Conservation (phyloP, 2,888 invertebrate species). For the Zhuqinia jingwanae region DNA sequence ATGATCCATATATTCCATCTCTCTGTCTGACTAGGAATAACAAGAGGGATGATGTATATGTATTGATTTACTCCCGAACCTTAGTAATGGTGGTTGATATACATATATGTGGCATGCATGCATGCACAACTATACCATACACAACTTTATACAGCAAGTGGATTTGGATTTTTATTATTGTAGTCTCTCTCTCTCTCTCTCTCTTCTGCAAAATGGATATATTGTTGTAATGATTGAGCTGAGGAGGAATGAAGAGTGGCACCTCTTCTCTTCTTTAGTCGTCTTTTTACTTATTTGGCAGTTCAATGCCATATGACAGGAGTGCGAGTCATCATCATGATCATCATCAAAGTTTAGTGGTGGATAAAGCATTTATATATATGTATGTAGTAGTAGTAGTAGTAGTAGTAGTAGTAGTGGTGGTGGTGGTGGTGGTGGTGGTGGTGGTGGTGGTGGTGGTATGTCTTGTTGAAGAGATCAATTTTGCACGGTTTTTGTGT, state of each 20-base stretch:
- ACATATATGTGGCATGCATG: too few relatives aligned
- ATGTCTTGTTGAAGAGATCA: not conserved
- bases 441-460: too few relatives aligned
- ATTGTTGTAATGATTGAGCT: not conserved
- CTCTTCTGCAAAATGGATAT: too few relatives aligned
- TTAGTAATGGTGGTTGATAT: not conserved
- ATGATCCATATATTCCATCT: conserved; percentile 14
- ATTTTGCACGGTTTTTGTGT: conserved; percentile 52
- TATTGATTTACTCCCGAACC: conserved; percentile 62
- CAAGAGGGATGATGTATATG: not conserved
- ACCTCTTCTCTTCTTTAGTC: conserved; percentile 37
- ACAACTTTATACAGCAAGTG: conserved; percentile 17
- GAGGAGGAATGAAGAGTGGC: conserved; percentile 54
- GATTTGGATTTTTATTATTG: conserved; percentile 9
- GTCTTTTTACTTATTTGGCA: conserved; percentile 66
- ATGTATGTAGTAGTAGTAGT: too few relatives aligned
- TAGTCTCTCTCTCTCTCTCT: too few relatives aligned
- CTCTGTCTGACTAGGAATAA: too few relatives aligned
- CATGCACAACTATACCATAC: too few relatives aligned
- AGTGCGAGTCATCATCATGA: conserved; percentile 39
- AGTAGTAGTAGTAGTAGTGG: too few relatives aligned
- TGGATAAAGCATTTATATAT: too few relatives aligned
- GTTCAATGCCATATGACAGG: conserved; percentile 66
- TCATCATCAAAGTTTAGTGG: conserved; percentile 21
- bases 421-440: too few relatives aligned